Evolutionary conservation across 2,888 invertebrate genomes (phyloP), one percentile per base, ranked within the genome.

Genomic region (Selenia dentaria): DNA sequence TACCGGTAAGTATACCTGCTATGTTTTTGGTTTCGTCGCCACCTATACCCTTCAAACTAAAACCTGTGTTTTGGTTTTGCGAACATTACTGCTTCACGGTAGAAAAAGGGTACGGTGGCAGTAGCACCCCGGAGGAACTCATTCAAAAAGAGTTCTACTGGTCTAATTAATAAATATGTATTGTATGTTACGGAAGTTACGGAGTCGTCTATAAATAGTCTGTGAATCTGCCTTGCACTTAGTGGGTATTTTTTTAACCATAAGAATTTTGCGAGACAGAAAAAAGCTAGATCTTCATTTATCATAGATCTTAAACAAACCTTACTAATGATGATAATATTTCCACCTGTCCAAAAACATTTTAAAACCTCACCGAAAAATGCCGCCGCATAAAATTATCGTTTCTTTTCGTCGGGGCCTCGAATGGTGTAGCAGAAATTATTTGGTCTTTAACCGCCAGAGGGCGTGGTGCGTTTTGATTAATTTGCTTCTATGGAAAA

Each of bases 391-490:
- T 74, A 74, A 82, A 83, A 89, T 88, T 86, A 88, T 88, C 88
- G 81, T 79, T 77, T 67, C 79, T 84, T 80, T 72, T 78, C 68
- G 64, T 53, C 31, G 6, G 35, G 56, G 61, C 64, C 76, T 48
- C 69, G 71, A 72, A 83, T 77, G 79, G 71, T 85, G 74, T 73
- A 75, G 81, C 84, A 83, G 79, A 85, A 84, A 87, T 89, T 85
- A 88, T 88, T 89, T 88, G 86, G 88, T 87, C 77, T 87, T 89
- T 89, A 84, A 81, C 86, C 84, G 84, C 74, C 67, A 71, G 81
- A 67, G 83, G 88, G 88, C 85, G 89, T 68, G 82, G 84, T 62
- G 39, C 54, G 59, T 58, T 62, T 70, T 87, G 87, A 89, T 89
- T 89, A 87, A 89, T 88, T 84, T 80, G 84, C 80, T 87, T 85